A percentile compares a stretch with the other conserved stretches of the same genome.
phyloP scores from a whole-genome alignment of 2,113 vertebrate genomes.

The Spermophilus dauricus region DNA sequence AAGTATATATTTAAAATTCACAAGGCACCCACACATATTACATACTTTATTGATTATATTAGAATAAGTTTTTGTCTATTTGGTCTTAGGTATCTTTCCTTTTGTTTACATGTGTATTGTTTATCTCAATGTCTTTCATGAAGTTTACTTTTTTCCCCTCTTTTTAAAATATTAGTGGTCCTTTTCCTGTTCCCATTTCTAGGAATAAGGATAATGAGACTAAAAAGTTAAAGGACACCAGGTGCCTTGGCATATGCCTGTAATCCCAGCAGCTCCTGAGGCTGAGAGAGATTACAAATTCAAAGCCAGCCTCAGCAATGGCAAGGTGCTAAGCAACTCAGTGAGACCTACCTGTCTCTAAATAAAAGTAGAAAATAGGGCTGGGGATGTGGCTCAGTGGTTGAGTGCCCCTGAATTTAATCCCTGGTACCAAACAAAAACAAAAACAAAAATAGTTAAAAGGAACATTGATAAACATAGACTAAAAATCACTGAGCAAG shows the following conservation, averaged over 20 bases:
- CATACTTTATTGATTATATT: background rate
- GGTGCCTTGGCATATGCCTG: no score
- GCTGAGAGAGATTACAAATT: no score
- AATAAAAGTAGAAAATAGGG: no score
- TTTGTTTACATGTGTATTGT: background rate
- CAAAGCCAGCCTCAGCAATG: no score
- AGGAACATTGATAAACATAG: background rate
- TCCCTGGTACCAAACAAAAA: no score
- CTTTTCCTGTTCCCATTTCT: background rate
- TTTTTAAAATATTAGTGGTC: background rate
- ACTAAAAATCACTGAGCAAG: background rate
- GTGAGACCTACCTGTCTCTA: no score
- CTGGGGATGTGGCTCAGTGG: no score
- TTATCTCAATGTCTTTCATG: background rate
- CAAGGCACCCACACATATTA: background rate
- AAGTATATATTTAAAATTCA: conserved; percentile 8
- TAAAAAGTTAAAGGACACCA: background rate
- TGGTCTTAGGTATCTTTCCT: background rate
- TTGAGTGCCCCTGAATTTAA: no score
- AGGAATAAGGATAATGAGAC: background rate
- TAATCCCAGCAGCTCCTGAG: no score
- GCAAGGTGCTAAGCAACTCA: no score
- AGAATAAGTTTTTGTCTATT: background rate
- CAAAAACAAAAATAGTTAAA: background rate
- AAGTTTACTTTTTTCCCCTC: conserved; percentile 21